These are phyloP conservation scores for Chelonus insularis DNA, from an alignment of 1,140 invertebrate genomes.

Conservation along the genomic window DNA sequence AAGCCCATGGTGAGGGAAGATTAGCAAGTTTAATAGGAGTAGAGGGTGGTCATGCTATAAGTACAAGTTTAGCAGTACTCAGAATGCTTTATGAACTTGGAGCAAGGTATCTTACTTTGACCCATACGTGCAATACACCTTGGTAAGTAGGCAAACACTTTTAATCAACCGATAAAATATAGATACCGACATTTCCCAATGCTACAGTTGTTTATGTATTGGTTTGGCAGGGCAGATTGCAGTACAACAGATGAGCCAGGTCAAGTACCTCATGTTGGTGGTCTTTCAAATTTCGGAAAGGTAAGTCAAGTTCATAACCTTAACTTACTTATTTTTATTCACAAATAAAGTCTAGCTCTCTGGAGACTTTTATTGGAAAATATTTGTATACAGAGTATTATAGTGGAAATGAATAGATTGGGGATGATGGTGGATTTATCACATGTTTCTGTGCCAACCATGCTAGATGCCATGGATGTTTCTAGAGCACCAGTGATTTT, in stretches of 20 bases:
- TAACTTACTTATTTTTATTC: conserved; percentile 5
- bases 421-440: conserved; percentile 92
- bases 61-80: conserved; percentile 77
- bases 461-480: conserved; percentile 74
- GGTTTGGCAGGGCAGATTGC: conserved; percentile 72
- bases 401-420: conserved; percentile 81
- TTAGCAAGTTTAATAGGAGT: conserved; percentile 77
- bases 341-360: no score
- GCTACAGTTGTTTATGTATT: conserved; percentile 36
- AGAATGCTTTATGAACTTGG: conserved; percentile 82
- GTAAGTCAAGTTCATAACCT: conserved; percentile 61
- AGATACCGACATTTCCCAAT: no score
- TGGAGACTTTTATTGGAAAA: no score
- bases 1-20: conserved; percentile 66
- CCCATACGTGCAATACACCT: conserved; percentile 84
- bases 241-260: conserved; percentile 69
- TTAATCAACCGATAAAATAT: no score
- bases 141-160: conserved; percentile 70
- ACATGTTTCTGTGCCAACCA: conserved; percentile 80
- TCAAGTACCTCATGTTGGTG: conserved; percentile 70
- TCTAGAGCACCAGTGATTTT: conserved; percentile 85
- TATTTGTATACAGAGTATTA: conserved; percentile 77
- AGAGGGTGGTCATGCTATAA: conserved; percentile 82
- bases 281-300: conserved; percentile 77
- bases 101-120: conserved; percentile 80